Evolutionary conservation across 2,113 vertebrate species (phyloP), one percentile per base, ranked within the genome.

Genomic region (Eurystomus gularis): DNA sequence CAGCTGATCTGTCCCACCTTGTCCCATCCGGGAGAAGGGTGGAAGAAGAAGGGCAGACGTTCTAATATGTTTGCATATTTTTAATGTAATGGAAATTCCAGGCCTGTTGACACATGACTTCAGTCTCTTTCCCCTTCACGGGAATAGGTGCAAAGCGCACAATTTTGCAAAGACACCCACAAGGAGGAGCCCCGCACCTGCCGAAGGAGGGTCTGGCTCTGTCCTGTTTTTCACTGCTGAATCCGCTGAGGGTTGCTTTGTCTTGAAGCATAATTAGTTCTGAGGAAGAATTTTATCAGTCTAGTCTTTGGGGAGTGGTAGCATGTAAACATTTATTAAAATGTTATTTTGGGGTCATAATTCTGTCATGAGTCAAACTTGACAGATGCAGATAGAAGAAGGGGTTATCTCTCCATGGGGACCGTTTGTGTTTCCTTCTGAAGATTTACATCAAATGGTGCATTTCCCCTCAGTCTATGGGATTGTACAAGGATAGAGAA

Each of bases 271-370:
- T 96, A 97, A 98, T 98, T 97, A 96, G 93, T 97, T 98, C 66
- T 71, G 90, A 96, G 92, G 78, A 90, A 96, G 78, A 95, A 93
- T 97, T 97, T 97, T 97, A 96, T 97, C 97, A 97, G 70, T 39
- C 11, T 88, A 86, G 86, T 95, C 97, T 97, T 97, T 79, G 58
- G 97, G 96, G 97, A 98, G 88, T 57, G 70, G 89, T 96, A 96
- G 82, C 91, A 81, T 97, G 97, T 95, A 98, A 98, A 97, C 77
- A 94, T 83, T 96, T 98, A 98, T 97, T 98, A 97, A 97, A 97
- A 96, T 96, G 96, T 97, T 97, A 92, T 96, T 93, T 96, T 96
- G 82, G 75, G 90, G 96, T 93, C 91, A 88, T 91, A 95, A 94
- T 96, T 97, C 88, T 98, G 90, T 95, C 82, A 65, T 66, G 86